These are phyloP conservation scores for Ciconia boyciana DNA, from an alignment of 2,113 vertebrate species.

Conservation along the genomic window DNA sequence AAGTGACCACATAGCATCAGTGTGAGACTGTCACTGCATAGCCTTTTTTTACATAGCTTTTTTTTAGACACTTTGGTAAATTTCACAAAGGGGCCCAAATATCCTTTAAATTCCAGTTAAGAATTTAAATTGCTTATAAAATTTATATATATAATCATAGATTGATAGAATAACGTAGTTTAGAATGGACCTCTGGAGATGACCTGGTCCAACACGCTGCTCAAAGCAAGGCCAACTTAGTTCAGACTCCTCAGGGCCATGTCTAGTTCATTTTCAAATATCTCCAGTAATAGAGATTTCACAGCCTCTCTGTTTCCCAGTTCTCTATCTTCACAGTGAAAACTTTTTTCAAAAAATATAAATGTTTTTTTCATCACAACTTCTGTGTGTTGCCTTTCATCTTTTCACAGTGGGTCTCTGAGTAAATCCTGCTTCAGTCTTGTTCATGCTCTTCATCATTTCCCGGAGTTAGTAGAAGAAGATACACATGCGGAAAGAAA, in stretches of 20 bases:
- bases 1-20: not conserved
- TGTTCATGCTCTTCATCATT: not conserved
- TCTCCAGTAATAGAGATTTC: not conserved
- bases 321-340: not conserved
- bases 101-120: not conserved
- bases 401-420: not conserved
- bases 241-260: not conserved
- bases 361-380: not conserved
- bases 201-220: not conserved
- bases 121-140: not conserved
- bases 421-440: not conserved
- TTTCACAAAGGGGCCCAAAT: not conserved
- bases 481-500: not conserved
- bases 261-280: not conserved
- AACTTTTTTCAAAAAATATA: not conserved
- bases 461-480: not conserved
- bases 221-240: not conserved
- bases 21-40: not conserved
- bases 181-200: not conserved
- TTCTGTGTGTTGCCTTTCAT: not conserved
- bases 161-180: not conserved
- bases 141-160: not conserved
- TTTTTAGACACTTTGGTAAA: not conserved
- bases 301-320: not conserved
- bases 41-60: not conserved